Evolutionary conservation across 2,113 vertebrate species (phyloP), one percentile per base, ranked within the genome.

Genomic region (Pelusios castaneus): DNA sequence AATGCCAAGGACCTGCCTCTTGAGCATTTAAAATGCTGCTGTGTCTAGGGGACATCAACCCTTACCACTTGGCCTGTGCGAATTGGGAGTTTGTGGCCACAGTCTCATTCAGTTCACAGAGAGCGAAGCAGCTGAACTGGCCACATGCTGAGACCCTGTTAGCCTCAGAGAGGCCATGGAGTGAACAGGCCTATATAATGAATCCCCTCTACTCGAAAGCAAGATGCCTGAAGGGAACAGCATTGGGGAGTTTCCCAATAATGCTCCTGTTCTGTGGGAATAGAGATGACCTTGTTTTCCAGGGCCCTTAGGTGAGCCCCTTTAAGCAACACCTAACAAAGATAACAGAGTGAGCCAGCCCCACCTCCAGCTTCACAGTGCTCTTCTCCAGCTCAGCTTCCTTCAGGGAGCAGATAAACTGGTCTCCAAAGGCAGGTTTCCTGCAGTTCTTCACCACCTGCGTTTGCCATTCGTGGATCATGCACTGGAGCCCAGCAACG

Each of bases 301-400:
- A 27, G 25, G 31, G 29, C 73, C 73, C 2, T 45, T 16, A 85
- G 12, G 5, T 27, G 60, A 85, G 21, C 17, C 70, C 34, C 17
- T 38, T 70, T 70, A n/a, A 38, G 34, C 45, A 73, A 29, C 10
- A 11, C 34, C 22, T 38, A 19, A 27, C 51, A 54, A n/a, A 80
- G 78, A 13, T 16, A n/a, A 25, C 24, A 5, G 54, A 29, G 56
- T 19, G 31, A 55, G 56, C 38, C 45, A 29, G 10, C 4, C 17
- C 76, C 82, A 98, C 97, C 97, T 98, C 97, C 92, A 98, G 96
- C 87, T 97, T 98, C 47, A 98, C 94, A n/a, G 77, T 97, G 80
- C 96, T 93, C 67, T 87, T 96, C 31, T 93, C 82, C 77, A 97
- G 76, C 47, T 95, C 73, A 2, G 96, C 56, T 58, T 98, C 94